A percentile compares a stretch with the other conserved stretches of the same genome.
Conservation (phyloP, 2,888 invertebrate genomes). For the Amphipyra berbera region DNA sequence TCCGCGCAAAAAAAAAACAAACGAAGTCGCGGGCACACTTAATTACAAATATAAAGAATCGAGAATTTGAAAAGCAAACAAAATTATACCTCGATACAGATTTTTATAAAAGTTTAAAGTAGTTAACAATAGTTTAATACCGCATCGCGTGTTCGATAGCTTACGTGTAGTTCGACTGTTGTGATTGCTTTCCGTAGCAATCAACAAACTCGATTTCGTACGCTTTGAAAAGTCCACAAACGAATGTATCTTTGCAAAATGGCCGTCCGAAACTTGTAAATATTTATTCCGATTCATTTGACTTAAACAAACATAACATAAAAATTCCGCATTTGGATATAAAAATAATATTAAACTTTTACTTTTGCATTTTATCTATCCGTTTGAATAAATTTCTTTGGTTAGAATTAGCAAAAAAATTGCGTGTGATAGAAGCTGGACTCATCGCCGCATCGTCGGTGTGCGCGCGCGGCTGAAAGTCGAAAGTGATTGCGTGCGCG, state of each 20-base stretch:
- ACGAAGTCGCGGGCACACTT: not conserved
- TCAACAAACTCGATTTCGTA: slow-evolving; percentile 69
- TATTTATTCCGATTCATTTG: slow-evolving; percentile 13
- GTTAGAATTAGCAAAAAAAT: slow-evolving; percentile 57
- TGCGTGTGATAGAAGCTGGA: slow-evolving; percentile 53
- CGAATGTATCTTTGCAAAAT: slow-evolving; percentile 30
- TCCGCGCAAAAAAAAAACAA: too few species aligned
- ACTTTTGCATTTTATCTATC: slow-evolving; percentile 58
- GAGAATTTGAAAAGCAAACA: slow-evolving; percentile 3
- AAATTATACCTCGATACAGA: not conserved
- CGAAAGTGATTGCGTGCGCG: slow-evolving; percentile 85
- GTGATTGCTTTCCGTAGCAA: slow-evolving; percentile 63
- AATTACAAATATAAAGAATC: not conserved
- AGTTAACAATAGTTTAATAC: slow-evolving; percentile 16
- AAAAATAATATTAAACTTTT: slow-evolving; percentile 57
- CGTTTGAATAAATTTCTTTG: slow-evolving; percentile 60
- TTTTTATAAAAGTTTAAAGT: slow-evolving; percentile 7
- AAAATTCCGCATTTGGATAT: slow-evolving; percentile 33
- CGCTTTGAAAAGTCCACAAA: slow-evolving; percentile 51
- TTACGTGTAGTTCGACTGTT: slow-evolving; percentile 37
- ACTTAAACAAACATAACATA: slow-evolving; percentile 17
- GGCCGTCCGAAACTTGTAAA: slow-evolving; percentile 26
- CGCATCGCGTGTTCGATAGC: slow-evolving; percentile 24
- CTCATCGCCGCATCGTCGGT: slow-evolving; percentile 38
- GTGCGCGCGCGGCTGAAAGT: slow-evolving; percentile 73